Percentiles rank a stretch among this genome's conserved stretches.
Evolutionary conservation across 1,140 invertebrate species (phyloP).

Genomic region (Hypsibius dujardini): DNA sequence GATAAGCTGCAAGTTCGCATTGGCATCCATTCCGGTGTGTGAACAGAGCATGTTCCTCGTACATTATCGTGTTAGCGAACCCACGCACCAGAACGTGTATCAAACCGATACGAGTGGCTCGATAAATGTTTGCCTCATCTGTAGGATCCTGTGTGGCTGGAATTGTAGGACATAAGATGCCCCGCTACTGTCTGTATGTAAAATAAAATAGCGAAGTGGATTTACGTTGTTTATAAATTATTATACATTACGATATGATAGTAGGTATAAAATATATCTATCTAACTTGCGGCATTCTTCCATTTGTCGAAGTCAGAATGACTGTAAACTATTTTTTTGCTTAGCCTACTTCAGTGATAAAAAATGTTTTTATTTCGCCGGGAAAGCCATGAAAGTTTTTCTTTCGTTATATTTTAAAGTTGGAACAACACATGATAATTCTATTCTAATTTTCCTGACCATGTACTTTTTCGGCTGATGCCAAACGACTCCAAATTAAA

Average conservation of each 20-base stretch:
- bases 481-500: too few species aligned
- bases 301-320: neutral
- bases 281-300: neutral
- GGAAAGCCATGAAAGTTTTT: neutral
- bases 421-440: too few species aligned
- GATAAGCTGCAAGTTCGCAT: constrained; percentile 40
- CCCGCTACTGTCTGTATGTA: constrained; percentile 44
- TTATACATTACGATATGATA: neutral
- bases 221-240: too few species aligned
- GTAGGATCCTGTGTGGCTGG: constrained; percentile 44
- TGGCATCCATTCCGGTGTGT: constrained; percentile 42
- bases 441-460: too few species aligned
- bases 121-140: constrained; percentile 24
- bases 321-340: neutral
- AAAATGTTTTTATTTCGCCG: neutral
- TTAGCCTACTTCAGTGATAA: neutral
- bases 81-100: neutral
- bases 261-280: neutral
- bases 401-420: too few species aligned
- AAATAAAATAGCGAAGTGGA: neutral
- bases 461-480: too few species aligned
- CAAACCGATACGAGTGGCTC: neutral
- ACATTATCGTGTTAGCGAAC: neutral
- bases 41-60: neutral
- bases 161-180: constrained; percentile 46